Evolutionary conservation across 2,113 vertebrate genomes (phyloP).

Genomic region (Crypturellus undulatus): DNA sequence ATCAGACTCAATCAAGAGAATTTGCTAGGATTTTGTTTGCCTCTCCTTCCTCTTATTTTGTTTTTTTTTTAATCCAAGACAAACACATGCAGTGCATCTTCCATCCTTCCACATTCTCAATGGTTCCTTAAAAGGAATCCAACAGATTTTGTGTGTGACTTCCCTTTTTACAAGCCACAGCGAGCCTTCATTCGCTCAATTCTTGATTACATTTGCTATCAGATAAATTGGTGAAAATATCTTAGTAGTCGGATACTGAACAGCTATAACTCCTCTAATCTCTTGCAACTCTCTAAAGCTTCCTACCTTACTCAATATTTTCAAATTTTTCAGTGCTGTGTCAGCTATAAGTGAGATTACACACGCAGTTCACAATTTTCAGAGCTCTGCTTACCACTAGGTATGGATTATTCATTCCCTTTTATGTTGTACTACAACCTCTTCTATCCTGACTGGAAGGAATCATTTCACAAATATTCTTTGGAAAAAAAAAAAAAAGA

Average conservation of each 20-base stretch:
- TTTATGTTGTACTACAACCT: background rate
- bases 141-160: background rate
- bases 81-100: background rate
- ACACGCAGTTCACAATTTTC: background rate
- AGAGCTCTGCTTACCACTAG: background rate
- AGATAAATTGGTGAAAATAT: background rate
- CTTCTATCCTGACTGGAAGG: background rate
- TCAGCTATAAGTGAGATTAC: background rate
- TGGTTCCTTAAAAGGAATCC: background rate
- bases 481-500: background rate
- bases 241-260: background rate
- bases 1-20: no score
- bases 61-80: background rate
- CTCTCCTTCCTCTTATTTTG: background rate
- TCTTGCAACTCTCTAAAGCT: background rate
- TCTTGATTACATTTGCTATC: background rate
- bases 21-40: no score
- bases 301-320: background rate
- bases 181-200: background rate
- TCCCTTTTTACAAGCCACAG: background rate
- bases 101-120: background rate
- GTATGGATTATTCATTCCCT: background rate
- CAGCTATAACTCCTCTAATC: background rate
- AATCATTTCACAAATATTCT: background rate
- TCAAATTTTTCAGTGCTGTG: background rate